Conservation (phyloP, 2,113 vertebrate genomes). For the Phainopepla nitens region DNA sequence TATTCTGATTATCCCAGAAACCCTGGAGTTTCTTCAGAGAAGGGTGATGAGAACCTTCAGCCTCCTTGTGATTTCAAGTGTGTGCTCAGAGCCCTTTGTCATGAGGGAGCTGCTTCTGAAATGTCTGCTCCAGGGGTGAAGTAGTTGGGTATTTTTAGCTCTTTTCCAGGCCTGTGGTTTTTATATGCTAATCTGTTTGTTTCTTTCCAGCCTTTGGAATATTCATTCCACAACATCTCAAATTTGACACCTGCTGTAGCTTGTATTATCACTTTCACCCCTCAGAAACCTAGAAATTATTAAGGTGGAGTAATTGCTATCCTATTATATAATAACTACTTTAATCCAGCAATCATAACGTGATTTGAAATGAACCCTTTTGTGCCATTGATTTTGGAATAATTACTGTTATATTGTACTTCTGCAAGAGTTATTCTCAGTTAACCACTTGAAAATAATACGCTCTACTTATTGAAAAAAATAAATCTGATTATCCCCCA, state of each 20-base stretch:
- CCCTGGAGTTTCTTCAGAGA: not conserved
- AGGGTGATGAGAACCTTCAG: not conserved
- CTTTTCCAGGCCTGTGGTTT: not conserved
- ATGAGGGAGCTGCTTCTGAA: not conserved
- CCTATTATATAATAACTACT: conserved; percentile 37
- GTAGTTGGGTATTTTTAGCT: conserved; percentile 6
- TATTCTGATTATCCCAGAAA: not conserved
- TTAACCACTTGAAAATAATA: conserved; percentile 61
- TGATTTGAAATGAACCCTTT: conserved; percentile 59
- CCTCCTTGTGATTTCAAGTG: not conserved
- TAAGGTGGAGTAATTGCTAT: conserved; percentile 54
- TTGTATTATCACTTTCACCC: conserved; percentile 45
- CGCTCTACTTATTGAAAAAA: conserved; percentile 46
- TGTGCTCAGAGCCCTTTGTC: not conserved
- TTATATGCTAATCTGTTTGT: conserved; percentile 62
- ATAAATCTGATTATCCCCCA: conserved; percentile 36
- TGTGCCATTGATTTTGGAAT: conserved; percentile 60
- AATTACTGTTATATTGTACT: conserved; percentile 60
- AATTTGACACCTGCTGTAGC: conserved; percentile 35
- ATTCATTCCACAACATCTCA: conserved; percentile 18
- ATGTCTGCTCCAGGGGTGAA: not conserved
- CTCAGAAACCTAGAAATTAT: conserved; percentile 51
- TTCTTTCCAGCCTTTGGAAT: conserved; percentile 17
- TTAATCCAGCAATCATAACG: conserved; percentile 58
- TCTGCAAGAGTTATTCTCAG: conserved; percentile 54